A percentile compares a stretch with the other conserved stretches of the same genome.
Evolutionary conservation across 1,140 invertebrate genomes (phyloP).

Genomic region (Cherax quadricarinatus): DNA sequence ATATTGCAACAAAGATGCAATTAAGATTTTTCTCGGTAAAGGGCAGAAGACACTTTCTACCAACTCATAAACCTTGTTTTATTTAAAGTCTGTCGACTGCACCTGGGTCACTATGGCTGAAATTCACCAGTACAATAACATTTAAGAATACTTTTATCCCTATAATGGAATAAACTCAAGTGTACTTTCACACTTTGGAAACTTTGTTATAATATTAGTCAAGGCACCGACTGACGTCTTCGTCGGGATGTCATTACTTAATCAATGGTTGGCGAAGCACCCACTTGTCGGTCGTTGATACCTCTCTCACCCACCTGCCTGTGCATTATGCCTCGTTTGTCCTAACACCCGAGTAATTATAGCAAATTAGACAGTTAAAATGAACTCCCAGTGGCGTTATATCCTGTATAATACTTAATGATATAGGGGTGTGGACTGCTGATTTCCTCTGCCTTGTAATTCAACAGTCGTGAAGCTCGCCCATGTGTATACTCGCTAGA

Average conservation of each 20-base stretch:
- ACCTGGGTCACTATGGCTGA: no score
- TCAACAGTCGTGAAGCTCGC: background rate
- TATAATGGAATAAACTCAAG: no score
- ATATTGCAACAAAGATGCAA: background rate
- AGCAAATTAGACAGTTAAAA: slow-evolving; percentile 27
- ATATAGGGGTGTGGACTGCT: background rate
- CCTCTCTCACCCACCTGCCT: background rate
- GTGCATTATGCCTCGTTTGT: background rate
- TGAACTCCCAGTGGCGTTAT: slow-evolving; percentile 16
- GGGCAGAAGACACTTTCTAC: no score
- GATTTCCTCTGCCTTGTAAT: background rate
- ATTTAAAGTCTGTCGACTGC: no score
- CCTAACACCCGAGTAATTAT: slow-evolving; percentile 20
- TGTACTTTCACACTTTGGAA: no score
- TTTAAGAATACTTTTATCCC: no score
- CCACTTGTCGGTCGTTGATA: background rate
- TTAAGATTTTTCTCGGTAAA: background rate
- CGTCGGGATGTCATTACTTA: slow-evolving; percentile 21
- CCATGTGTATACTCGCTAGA: background rate
- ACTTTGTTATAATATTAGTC: slow-evolving; percentile 32
- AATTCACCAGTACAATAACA: no score
- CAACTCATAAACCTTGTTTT: no score
- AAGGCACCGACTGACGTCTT: slow-evolving; percentile 13
- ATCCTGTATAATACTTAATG: slow-evolving; percentile 26
- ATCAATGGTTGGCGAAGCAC: slow-evolving; percentile 41